Conservation (phyloP, 2,888 invertebrate species). For the Lingula anatina region DNA sequence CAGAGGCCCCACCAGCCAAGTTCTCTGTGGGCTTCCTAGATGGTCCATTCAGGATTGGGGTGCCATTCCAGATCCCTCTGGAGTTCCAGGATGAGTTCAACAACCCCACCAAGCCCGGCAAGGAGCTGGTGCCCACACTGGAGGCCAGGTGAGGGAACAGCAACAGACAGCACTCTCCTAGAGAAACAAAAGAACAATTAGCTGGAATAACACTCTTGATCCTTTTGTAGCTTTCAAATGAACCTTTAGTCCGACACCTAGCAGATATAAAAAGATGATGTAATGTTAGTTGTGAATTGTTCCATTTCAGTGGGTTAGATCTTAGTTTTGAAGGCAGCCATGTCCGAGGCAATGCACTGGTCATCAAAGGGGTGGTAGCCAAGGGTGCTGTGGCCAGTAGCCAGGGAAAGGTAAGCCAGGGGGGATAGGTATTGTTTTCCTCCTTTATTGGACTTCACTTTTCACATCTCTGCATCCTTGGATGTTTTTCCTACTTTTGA, state of each 20-base stretch:
- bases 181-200: background rate
- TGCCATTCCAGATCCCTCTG: constrained; percentile 47
- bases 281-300: no score
- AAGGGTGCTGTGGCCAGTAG: constrained; percentile 29
- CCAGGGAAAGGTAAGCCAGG: constrained; percentile 39
- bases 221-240: no score
- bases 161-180: background rate
- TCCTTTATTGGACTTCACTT: background rate
- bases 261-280: no score
- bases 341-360: constrained; percentile 32
- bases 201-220: background rate
- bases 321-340: constrained; percentile 27
- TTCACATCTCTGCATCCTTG: background rate
- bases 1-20: constrained; percentile 47
- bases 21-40: constrained; percentile 47
- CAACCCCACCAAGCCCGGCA: constrained; percentile 37
- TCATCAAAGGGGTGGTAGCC: constrained; percentile 41
- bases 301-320: constrained; percentile 38
- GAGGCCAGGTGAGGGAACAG: constrained; percentile 42
- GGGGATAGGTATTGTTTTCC: background rate
- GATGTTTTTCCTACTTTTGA: no score
- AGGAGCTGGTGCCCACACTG: constrained; percentile 31
- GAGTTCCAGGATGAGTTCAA: constrained; percentile 48
- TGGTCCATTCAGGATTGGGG: constrained; percentile 48
- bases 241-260: no score